Conservation (phyloP, 2,797 vertebrate genomes). For the Hoplostethus mediterraneus region DNA sequence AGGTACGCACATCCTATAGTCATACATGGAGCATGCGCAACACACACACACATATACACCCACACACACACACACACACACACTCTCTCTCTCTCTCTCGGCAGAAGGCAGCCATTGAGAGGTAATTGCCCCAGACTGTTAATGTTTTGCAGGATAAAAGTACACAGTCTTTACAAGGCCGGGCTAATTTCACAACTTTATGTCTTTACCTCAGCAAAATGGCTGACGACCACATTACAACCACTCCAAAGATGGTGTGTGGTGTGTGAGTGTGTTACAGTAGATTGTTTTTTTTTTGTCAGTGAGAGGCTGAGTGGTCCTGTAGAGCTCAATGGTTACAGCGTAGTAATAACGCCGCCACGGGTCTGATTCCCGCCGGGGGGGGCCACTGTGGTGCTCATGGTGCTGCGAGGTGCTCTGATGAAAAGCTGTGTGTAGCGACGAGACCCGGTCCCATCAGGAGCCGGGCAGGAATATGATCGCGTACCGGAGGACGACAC, state of each 20-base stretch:
- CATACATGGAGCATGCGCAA: constrained; percentile 26
- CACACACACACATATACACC: constrained; percentile 26
- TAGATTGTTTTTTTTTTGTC: not conserved
- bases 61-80: constrained; percentile 24
- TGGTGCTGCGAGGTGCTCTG: not conserved
- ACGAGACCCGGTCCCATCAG: too few species aligned
- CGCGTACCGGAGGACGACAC: not conserved
- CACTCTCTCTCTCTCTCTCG: constrained; percentile 14
- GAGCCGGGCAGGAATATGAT: not conserved
- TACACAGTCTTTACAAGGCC: constrained; percentile 65
- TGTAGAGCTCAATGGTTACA: not conserved
- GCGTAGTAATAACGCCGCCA: too few species aligned
- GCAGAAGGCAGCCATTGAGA: constrained; percentile 65
- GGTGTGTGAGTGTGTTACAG: too few species aligned
- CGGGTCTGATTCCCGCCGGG: not conserved
- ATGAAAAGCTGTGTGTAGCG: not conserved
- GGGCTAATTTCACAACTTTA: constrained; percentile 66
- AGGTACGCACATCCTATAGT: constrained; percentile 14
- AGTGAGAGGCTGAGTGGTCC: not conserved
- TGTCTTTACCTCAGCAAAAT: constrained; percentile 64
- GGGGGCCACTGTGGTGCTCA: not conserved
- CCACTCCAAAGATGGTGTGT: constrained; percentile 8
- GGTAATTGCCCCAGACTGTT: constrained; percentile 72
- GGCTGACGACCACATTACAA: constrained; percentile 48
- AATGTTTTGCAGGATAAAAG: constrained; percentile 72